These are phyloP conservation scores for Microtus ochrogaster DNA, from an alignment of 2,113 vertebrate genomes.

Conservation along the genomic window DNA sequence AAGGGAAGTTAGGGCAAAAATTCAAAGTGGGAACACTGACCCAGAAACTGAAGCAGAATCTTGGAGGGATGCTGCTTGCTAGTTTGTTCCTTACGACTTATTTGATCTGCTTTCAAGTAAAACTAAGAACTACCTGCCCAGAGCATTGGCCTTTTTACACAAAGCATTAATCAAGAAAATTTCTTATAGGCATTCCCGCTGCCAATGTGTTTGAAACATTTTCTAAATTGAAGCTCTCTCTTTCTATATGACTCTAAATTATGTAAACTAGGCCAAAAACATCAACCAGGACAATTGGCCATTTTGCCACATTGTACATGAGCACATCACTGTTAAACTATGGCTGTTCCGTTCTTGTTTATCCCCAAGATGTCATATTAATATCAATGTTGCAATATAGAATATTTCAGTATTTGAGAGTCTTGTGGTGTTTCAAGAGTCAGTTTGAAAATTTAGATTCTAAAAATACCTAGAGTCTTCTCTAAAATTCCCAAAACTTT, in stretches of 20 bases:
- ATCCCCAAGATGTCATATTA: not conserved
- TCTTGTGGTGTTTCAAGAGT: not conserved
- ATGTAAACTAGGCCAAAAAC: not conserved
- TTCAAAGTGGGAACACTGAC: not conserved
- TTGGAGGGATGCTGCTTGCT: not conserved
- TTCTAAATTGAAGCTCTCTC: not conserved
- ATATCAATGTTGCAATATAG: not conserved
- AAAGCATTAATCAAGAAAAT: not conserved
- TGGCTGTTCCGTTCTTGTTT: not conserved
- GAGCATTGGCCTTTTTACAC: not conserved
- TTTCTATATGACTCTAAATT: not conserved
- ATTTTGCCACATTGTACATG: not conserved
- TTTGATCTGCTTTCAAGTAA: not conserved
- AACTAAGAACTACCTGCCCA: not conserved
- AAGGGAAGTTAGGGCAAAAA: not conserved
- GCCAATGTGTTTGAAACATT: not conserved
- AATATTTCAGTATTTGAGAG: not conserved
- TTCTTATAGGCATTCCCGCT: not conserved
- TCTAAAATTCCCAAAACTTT: not conserved
- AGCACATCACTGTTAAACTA: not conserved
- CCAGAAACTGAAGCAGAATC: not conserved
- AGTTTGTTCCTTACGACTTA: not conserved
- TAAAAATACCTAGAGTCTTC: not conserved
- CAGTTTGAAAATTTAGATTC: not conserved
- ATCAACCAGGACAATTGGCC: not conserved